Conservation (phyloP, 1,140 invertebrate species). For the Leptinotarsa undecemlineata region DNA sequence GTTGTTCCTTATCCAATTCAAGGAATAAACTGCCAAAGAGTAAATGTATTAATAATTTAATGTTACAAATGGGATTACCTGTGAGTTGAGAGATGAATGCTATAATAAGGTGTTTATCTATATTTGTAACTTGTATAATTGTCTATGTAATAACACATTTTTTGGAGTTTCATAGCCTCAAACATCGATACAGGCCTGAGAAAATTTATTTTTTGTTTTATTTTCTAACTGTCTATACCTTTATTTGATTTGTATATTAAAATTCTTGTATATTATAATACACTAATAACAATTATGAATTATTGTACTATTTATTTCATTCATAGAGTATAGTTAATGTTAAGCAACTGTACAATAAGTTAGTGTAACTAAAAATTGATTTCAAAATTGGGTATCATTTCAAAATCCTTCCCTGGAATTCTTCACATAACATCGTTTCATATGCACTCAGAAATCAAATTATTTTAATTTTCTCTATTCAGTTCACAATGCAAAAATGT, state of each 20-base stretch:
- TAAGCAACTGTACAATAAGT: slow-evolving; percentile 17
- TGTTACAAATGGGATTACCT: slow-evolving; percentile 29
- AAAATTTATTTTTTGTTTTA: slow-evolving; percentile 3
- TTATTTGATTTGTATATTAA: slow-evolving; percentile 11
- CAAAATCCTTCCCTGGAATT: background rate
- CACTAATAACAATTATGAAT: slow-evolving; percentile 1
- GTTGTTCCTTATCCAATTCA: background rate
- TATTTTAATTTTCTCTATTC: too few species aligned
- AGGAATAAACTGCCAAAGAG: slow-evolving; percentile 20
- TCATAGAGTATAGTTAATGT: slow-evolving; percentile 7
- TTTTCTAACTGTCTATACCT: background rate
- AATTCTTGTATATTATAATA: slow-evolving; percentile 20
- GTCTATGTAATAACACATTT: slow-evolving; percentile 28
- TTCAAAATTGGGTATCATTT: slow-evolving; percentile 5
- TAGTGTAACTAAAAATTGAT: slow-evolving; percentile 18
- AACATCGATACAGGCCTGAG: slow-evolving; percentile 36
- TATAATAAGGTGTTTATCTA: slow-evolving; percentile 16
- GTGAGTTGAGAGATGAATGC: slow-evolving; percentile 24
- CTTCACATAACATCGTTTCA: too few species aligned
- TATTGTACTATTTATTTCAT: slow-evolving; percentile 8
- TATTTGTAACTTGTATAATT: slow-evolving; percentile 32
- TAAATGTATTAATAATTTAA: slow-evolving; percentile 14
- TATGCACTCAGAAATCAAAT: too few species aligned
- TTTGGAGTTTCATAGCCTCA: slow-evolving; percentile 20
- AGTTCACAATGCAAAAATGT: too few species aligned